Conservation (phyloP, 2,797 vertebrate genomes). For the Gadopsis bispinosus region DNA sequence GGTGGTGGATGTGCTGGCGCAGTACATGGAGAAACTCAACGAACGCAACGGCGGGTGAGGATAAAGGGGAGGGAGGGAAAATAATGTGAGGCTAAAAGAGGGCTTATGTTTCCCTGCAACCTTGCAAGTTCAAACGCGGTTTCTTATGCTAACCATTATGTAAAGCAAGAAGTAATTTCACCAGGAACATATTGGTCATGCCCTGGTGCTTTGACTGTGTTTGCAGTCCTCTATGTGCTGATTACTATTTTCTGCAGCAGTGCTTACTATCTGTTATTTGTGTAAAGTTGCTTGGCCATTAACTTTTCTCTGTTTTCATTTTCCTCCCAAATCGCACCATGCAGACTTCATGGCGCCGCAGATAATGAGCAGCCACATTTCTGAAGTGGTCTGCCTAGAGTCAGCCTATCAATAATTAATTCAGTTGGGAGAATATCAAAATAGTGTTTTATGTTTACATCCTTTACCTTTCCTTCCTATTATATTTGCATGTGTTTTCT, state of each 20-base stretch:
- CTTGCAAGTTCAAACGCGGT: conserved; percentile 20
- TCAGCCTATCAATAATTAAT: conserved; percentile 28
- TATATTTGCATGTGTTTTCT: conserved; percentile 12
- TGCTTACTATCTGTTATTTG: conserved; percentile 41
- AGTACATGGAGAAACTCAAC: conserved; percentile 98
- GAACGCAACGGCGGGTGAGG: conserved; percentile 91
- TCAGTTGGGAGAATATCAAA: conserved; percentile 2
- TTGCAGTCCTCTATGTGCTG: conserved; percentile 35
- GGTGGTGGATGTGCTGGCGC: conserved; percentile 94
- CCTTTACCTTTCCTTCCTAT: not conserved
- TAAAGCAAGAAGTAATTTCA: conserved; percentile 51
- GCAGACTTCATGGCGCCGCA: conserved; percentile 13
- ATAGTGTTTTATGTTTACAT: not conserved
- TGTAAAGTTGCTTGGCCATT: conserved; percentile 36
- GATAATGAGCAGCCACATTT: conserved; percentile 37
- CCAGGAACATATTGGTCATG: conserved; percentile 45
- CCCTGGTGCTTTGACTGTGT: conserved; percentile 31
- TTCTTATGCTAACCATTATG: conserved; percentile 32
- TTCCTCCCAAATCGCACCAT: conserved; percentile 9
- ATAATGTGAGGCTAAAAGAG: not conserved
- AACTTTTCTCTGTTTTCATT: conserved; percentile 39
- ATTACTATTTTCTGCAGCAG: conserved; percentile 50
- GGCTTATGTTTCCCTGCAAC: conserved; percentile 8
- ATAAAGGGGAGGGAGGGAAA: not conserved
- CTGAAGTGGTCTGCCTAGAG: conserved; percentile 18